phyloP scores from a whole-genome alignment of 2,113 vertebrate species.

The Ifrita kowaldi region DNA sequence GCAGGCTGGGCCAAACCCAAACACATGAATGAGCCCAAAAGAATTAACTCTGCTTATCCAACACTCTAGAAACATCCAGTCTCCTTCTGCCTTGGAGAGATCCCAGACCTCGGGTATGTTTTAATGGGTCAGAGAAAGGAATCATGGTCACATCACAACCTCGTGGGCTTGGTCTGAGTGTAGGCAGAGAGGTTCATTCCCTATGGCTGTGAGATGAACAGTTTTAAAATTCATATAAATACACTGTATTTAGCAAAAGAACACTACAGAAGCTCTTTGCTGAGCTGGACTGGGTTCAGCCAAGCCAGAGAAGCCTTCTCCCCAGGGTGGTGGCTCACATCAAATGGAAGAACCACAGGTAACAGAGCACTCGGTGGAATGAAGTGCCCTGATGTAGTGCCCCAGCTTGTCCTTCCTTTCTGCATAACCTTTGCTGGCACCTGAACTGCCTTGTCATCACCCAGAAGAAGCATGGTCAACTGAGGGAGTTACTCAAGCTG shows the following conservation, averaged over 20 bases:
- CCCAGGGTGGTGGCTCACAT: not conserved
- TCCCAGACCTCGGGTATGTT: not conserved
- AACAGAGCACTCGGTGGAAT: not conserved
- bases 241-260: not conserved
- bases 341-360: not conserved
- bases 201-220: not conserved
- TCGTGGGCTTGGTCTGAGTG: not conserved
- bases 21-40: not conserved
- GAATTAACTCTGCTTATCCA: conserved; percentile 9
- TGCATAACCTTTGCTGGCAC: not conserved
- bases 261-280: not conserved
- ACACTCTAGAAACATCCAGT: not conserved
- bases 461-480: not conserved
- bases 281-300: not conserved
- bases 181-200: not conserved
- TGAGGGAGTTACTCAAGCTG: not conserved
- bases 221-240: not conserved
- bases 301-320: not conserved
- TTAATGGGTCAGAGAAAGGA: not conserved
- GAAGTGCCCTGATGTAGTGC: not conserved
- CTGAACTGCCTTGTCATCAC: not conserved
- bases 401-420: not conserved
- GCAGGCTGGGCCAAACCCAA: not conserved
- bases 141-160: not conserved
- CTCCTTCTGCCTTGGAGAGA: not conserved